Evolutionary conservation across 2,888 invertebrate genomes (phyloP), one percentile per base, ranked within the genome.

Genomic region (Drosophila ezoana): DNA sequence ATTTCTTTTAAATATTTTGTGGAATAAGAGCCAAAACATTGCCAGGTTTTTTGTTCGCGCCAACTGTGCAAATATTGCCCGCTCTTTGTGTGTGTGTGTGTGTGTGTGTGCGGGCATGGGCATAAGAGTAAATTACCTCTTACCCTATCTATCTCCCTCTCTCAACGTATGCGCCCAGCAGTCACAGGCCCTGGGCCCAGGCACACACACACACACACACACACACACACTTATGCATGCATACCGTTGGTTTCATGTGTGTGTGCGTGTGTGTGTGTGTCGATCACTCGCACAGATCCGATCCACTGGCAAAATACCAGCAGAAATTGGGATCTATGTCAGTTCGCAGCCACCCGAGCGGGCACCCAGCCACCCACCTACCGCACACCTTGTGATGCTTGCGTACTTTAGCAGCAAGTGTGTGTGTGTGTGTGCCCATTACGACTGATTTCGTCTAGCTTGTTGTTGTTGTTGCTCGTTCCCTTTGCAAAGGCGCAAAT

Each of bases 41-140:
- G 78, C 59, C 28, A 74, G 64, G 49, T 52, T 58, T 67, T 38
- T 63, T 67, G 23, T 57, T 57, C 70, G 47, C 66, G 67, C 72
- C 84, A 85, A 85, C 84, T 85, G 84, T 85, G 89, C 81, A 85
- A 85, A 85, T 71, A 89, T 64, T 67, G 53, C 28, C 20, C 16
- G 47, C 33, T 66, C 14, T 20, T 20, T 32, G 14, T 51, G n/a
- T 52, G 44, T 14, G 53, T 64, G 14, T 49, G 13, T 58, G 28
- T 41, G n/a, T 57, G 32, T 40, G 66, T 40, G n/a, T 45, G 41
- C 16, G 58, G 23, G 56, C 37, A 33, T 41, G 23, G 11, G 35
- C 18, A 47, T 23, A 37, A 23, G 8, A 23, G 23, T 54, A 32
- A 54, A 41, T 11, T 14, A 8, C 20, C 38, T 41, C 43, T 11